Evolutionary conservation across 2,888 invertebrate genomes (phyloP), one percentile per base, ranked within the genome.

Genomic region (Falcaria lacertinaria): DNA sequence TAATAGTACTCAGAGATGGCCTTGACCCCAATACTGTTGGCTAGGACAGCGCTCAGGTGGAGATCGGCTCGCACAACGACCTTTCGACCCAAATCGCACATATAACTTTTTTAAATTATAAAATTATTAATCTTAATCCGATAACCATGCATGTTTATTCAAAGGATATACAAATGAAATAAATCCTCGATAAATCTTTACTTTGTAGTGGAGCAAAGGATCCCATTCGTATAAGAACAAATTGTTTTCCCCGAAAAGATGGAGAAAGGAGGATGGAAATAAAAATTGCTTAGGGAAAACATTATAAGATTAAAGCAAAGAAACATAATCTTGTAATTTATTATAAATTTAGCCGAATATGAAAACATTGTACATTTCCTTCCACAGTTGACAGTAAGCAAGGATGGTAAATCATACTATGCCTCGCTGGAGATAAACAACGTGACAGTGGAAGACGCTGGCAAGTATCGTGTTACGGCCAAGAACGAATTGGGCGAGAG

Each of bases 401-500:
- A 97, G 85, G 97, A 97, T 82, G 96, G 96, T 60, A 96, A 97
- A 85, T 96, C 96, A 73, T 97, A 97, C 90, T 95, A 96, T 90
- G 96, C 97, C 71, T 95, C 96, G 55, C 91, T 98, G 84, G 96
- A 96, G 88, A 97, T 99, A 75, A 93, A 93, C 90, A 96, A 97
- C 84, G 97, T 98, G 67, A 97, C 97, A 54, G 97, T 97, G 71
- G 97, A 97, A 91, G 97, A 98, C 91, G 97, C 97, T 88, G 98
- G 97, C 78, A 98, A 97, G 91, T 97, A 97, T 90, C 95, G 97
- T 91, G 97, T 98, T 70, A 97, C 96, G 71, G 97, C 97, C 71
- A 98, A 98, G 91, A 98, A 98, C 91, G 97, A 98, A 90, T 93
- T 98, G 71, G 98, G 98, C 80, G 98, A 98, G 89, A 97, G 97